phyloP scores from a whole-genome alignment of 2,113 vertebrate genomes.

The Hucho hucho region DNA sequence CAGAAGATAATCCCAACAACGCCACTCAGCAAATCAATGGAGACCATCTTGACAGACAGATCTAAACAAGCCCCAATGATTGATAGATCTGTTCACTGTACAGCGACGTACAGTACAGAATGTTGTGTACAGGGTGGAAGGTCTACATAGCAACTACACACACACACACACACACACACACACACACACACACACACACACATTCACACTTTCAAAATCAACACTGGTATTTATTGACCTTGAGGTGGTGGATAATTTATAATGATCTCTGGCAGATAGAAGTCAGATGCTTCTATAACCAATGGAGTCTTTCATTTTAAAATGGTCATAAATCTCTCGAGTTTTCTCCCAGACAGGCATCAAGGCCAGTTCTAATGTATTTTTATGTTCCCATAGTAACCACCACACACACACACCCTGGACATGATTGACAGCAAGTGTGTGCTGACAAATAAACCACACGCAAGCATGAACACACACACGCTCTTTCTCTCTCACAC shows the following conservation, averaged over 20 bases:
- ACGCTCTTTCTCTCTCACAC: conserved; percentile 11
- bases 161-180: no score
- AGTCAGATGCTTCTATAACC: not conserved
- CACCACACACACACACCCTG: not conserved
- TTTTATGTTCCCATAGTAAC: conserved; percentile 12
- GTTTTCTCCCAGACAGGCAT: conserved; percentile 9
- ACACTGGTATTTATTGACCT: conserved; percentile 1
- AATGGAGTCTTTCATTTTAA: conserved; percentile 1
- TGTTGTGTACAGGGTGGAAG: no score
- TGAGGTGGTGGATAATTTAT: not conserved
- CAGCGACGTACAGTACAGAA: no score
- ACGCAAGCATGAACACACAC: conserved; percentile 42
- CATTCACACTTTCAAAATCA: not conserved
- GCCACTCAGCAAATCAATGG: no score
- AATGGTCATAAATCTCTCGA: not conserved
- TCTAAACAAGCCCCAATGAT: no score
- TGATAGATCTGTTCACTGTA: no score
- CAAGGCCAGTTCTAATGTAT: conserved; percentile 9
- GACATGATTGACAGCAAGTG: not conserved
- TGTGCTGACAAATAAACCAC: not conserved
- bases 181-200: no score
- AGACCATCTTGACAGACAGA: no score
- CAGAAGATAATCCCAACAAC: no score
- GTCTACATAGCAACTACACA: no score
- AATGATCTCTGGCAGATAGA: not conserved